Evolutionary conservation across 2,888 invertebrate species (phyloP), one percentile per base, ranked within the genome.

Genomic region (Tetanocera ferruginea): DNA sequence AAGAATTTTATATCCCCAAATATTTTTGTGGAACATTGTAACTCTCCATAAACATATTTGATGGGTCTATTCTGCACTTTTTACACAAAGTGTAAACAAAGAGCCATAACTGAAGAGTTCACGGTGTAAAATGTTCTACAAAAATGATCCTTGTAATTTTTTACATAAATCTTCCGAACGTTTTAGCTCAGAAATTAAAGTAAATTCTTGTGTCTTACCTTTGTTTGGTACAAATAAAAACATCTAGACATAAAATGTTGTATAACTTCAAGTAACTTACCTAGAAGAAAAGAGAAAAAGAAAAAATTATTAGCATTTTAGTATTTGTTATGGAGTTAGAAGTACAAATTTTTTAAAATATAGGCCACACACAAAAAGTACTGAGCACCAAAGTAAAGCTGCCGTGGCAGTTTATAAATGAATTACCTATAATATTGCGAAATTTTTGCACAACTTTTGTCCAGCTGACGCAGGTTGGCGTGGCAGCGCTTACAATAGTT

Each of bases 401-500:
- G n/a, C 52, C 31, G n/a, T 64, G 25, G 64, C n/a, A 64, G 5
- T 5, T n/a, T n/a, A n/a, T 5, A 62, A 28, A 62, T n/a, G 25
- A 79, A 79, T 87, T 87, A 88, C 86, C 87, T 85, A 87, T 78
- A 37, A 88, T 87, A 74, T 85, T 84, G 82, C 86, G 88, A 79
- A 88, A 88, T 77, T 86, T 88, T 80, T 87, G 86, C 80, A 87
- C 81, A 76, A 87, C 86, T 85, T 88, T 87, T 67, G 86, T 87
- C 89, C 89, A 90, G 83, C 88, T 90, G 80, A 89, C 87, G 83
- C 90, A 90, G 80, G 88, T 85, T 78, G 86, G 86, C 67, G 88
- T 87, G 82, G 84, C 85, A 80, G 83, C 76, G 76, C 84, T 84
- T 51, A 80, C 82, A 83, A 84, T 79, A 60, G 81, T 84, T 78